A percentile compares a stretch with the other conserved stretches of the same genome.
Conservation (phyloP, 1,140 invertebrate genomes). For the Pseudomyrmex gracilis region DNA sequence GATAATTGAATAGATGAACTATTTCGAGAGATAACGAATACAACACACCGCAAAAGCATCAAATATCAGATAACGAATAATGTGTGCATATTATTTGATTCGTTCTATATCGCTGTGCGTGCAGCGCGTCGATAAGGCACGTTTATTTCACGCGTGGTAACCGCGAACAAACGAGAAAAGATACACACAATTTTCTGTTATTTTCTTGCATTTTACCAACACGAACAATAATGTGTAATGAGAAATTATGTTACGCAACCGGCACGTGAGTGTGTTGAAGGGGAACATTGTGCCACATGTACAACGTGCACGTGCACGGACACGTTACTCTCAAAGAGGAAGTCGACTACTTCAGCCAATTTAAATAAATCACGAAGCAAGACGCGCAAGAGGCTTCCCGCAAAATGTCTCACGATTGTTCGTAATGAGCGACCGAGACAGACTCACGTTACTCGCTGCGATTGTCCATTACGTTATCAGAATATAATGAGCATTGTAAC, state of each 20-base stretch:
- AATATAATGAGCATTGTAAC: slow-evolving; percentile 22
- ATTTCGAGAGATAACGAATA: neutral
- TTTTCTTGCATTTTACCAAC: neutral
- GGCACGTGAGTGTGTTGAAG: neutral
- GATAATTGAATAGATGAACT: neutral
- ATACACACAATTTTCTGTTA: neutral
- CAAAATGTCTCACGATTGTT: neutral
- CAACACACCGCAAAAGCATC: too few species aligned
- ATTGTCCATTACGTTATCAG: slow-evolving; percentile 5
- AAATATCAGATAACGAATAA: neutral
- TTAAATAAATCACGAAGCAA: slow-evolving; percentile 55
- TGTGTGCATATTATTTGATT: neutral
- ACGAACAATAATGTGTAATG: neutral
- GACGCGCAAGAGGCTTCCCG: neutral
- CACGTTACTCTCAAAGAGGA: slow-evolving; percentile 57
- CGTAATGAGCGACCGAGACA: neutral
- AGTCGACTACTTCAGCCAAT: slow-evolving; percentile 51
- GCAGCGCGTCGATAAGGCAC: neutral
- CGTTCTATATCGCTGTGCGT: neutral
- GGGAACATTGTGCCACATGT: too few species aligned
- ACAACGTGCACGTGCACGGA: neutral
- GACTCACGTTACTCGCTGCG: neutral
- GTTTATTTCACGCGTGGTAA: neutral
- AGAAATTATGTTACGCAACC: slow-evolving; percentile 25
- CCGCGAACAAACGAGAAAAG: neutral